These are phyloP conservation scores for Grammomys surdaster DNA, from an alignment of 2,113 vertebrate genomes.

Conservation along the genomic window DNA sequence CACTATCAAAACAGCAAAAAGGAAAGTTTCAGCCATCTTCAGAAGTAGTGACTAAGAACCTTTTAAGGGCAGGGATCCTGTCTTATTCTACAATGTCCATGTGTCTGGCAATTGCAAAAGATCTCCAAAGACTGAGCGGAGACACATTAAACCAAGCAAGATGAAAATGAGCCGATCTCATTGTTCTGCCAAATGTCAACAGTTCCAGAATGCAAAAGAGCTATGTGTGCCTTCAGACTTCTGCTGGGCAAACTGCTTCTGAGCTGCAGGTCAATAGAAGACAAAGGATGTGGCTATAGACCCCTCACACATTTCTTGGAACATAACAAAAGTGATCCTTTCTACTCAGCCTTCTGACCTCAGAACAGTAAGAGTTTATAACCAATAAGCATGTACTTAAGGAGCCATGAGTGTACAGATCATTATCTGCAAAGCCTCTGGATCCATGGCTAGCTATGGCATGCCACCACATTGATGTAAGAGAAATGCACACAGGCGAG, in stretches of 20 bases:
- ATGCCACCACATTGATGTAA: fast-evolving
- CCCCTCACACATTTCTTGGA: neutral
- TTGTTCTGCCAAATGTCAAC: neutral
- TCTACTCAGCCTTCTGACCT: neutral
- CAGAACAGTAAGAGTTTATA: neutral
- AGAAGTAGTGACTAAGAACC: fast-evolving
- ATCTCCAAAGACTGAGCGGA: neutral
- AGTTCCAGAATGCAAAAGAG: neutral
- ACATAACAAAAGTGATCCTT: neutral
- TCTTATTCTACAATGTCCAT: neutral
- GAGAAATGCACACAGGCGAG: fast-evolving
- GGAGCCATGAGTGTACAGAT: fast-evolving
- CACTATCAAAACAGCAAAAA: neutral
- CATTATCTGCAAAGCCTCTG: fast-evolving
- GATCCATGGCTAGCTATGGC: neutral
- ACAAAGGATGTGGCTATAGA: neutral
- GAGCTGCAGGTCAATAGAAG: neutral
- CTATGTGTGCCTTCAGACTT: neutral
- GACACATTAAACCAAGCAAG: neutral
- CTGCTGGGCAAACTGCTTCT: neutral
- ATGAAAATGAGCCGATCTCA: neutral
- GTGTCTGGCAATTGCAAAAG: neutral
- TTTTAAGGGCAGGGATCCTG: neutral
- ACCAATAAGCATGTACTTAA: neutral
- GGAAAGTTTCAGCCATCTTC: neutral